phyloP scores from a whole-genome alignment of 2,888 invertebrate species.

The Aromia moschata region DNA sequence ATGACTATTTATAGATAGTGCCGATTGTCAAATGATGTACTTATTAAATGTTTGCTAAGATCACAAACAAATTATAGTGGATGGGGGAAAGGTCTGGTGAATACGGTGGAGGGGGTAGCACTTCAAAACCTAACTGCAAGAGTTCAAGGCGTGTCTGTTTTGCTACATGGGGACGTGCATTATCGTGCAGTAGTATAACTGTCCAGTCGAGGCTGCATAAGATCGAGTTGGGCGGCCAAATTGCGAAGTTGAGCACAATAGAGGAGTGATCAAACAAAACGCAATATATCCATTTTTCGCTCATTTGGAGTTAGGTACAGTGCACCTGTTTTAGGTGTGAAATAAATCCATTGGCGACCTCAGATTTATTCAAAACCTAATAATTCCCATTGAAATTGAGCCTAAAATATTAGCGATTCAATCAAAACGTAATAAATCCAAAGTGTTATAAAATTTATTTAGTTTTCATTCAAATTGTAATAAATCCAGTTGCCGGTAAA shows the following conservation, averaged over 20 bases:
- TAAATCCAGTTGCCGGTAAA: background rate
- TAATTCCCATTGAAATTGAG: background rate
- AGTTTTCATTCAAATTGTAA: background rate
- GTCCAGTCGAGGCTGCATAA: no score
- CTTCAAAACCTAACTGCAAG: no score
- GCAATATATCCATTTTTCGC: background rate
- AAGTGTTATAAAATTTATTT: background rate
- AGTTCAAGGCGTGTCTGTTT: no score
- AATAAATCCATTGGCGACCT: background rate
- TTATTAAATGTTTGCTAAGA: no score
- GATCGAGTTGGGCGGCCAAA: no score
- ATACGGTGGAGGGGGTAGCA: no score
- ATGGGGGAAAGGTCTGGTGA: no score
- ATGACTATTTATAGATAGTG: no score
- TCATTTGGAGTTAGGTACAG: background rate
- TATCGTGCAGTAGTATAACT: no score
- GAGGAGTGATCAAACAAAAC: background rate
- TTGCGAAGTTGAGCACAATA: background rate
- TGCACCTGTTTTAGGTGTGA: background rate
- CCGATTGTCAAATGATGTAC: no score
- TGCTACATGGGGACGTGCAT: no score
- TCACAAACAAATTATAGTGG: no score
- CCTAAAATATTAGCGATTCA: background rate
- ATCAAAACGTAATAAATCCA: background rate
- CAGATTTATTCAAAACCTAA: background rate